Evolutionary conservation across 2,888 invertebrate species (phyloP), one percentile per base, ranked within the genome.

Genomic region (Osmoderma eremita): DNA sequence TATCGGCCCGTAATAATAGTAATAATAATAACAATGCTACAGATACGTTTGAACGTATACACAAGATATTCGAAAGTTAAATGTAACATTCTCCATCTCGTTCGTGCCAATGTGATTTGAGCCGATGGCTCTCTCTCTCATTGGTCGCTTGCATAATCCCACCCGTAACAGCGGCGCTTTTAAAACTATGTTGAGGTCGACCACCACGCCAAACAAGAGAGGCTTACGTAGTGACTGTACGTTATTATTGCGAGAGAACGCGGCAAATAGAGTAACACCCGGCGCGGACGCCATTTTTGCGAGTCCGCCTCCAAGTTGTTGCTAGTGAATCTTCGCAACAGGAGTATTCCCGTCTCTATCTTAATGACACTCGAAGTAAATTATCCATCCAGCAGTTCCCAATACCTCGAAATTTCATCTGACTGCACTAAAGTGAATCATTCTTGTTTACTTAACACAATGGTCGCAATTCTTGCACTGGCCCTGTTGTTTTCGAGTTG

Each of bases 101-200:
- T 30, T 30, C 30, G 30, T 10, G 30, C 30, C 30, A 30, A 30
- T 30, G 1, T 30, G 10, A 10, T 8, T 30, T 30, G 30, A 2
- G 30, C 3, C 30, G 5, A 6, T 30, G 3, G 5, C 10, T 2
- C 30, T 2, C 30, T 30, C 30, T 6, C 30, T 30, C 6, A 30
- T 30, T 6, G 30, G 30, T 30, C 30, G 30, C 75, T 80, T 79
- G 78, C 79, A 77, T 79, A 79, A 80, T 76, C n/a, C 50, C 10
- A 72, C 72, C 71, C 69, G 70, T 69, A 61, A 67, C 70, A 73
- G 76, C 75, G 76, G 76, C 75, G 76, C 76, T 74, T 73, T 22
- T 24, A 61, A 75, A 75, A 75, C 72, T 75, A 76, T 79, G 81
- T 80, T 80, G 79, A 80, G 80, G 80, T 78, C 79, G 76, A 74